Percentiles rank a stretch among this genome's conserved stretches.
Evolutionary conservation across 2,888 invertebrate genomes (phyloP).

Genomic region (Cheilosia variabilis): DNA sequence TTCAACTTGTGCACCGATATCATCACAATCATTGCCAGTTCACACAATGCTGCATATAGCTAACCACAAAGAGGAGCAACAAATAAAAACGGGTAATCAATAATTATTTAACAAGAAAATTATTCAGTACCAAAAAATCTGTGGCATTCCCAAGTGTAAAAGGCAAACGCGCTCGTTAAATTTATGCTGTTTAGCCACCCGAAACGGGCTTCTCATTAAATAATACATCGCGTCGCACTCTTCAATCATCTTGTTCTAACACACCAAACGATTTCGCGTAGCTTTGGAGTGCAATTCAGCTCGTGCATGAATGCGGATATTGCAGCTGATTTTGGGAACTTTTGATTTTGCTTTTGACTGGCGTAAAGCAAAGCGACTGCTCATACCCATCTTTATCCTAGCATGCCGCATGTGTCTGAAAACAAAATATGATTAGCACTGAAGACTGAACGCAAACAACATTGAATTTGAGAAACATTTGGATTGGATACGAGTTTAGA

Average conservation of each 20-base stretch:
- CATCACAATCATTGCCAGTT: conserved; percentile 20
- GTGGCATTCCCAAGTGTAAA: conserved; percentile 45
- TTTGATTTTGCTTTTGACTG: background rate
- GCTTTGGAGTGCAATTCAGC: conserved; percentile 34
- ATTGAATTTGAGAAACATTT: background rate
- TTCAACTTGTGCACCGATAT: conserved; percentile 47
- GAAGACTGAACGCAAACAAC: no score
- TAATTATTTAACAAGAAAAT: conserved; percentile 55
- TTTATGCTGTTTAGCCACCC: background rate
- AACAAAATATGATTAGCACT: no score
- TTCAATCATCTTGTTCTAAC: conserved; percentile 29
- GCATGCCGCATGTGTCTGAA: background rate
- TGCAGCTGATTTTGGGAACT: background rate
- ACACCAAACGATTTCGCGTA: conserved; percentile 14
- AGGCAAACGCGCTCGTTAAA: conserved; percentile 38
- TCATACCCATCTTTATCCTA: background rate
- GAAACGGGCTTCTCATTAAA: conserved; percentile 22
- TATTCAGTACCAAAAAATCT: conserved; percentile 35
- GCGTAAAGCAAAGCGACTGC: conserved; percentile 17
- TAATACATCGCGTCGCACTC: conserved; percentile 7
- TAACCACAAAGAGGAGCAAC: conserved; percentile 14
- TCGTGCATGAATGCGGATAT: conserved; percentile 32
- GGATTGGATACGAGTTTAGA: background rate
- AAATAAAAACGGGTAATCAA: conserved; percentile 28
- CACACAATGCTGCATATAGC: conserved; percentile 4